Conservation (phyloP, 1,140 invertebrate species). For the Aleiodes sp. region DNA sequence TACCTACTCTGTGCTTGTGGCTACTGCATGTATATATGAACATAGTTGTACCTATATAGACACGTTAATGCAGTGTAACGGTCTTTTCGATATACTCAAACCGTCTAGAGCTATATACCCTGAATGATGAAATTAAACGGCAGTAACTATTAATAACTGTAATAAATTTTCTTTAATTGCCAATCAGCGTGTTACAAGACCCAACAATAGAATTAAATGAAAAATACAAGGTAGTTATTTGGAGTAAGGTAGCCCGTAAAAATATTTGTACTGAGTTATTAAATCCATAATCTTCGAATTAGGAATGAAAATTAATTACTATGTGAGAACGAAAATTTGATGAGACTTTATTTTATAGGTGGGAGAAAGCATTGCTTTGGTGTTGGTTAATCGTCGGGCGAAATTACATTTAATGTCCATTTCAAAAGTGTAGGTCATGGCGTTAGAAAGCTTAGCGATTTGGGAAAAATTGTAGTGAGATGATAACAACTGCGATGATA, state of each 20-base stretch:
- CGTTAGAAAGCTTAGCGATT: no score
- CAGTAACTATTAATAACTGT: constrained; percentile 28
- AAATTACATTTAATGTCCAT: no score
- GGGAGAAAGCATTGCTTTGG: no score
- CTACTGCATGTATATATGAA: constrained; percentile 8
- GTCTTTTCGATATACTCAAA: constrained; percentile 17
- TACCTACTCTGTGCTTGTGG: constrained; percentile 20
- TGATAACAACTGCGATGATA: no score
- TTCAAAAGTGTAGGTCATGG: no score
- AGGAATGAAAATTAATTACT: no score
- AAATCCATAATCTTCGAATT: no score
- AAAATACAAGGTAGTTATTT: neutral
- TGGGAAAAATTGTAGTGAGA: no score
- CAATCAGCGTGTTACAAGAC: constrained; percentile 14
- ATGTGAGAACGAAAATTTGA: no score
- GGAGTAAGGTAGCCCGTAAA: neutral
- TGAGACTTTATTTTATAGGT: no score
- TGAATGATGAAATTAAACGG: constrained; percentile 29
- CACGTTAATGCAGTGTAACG: constrained; percentile 8
- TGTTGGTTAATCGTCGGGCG: no score
- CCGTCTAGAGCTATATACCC: constrained; percentile 3
- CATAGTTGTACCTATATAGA: neutral
- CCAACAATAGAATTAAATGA: constrained; percentile 5
- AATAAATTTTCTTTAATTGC: constrained; percentile 30
- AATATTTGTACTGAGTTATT: no score